A percentile compares a stretch with the other conserved stretches of the same genome.
phyloP scores from a whole-genome alignment of 2,888 invertebrate species.

The Lycaena phlaeas region DNA sequence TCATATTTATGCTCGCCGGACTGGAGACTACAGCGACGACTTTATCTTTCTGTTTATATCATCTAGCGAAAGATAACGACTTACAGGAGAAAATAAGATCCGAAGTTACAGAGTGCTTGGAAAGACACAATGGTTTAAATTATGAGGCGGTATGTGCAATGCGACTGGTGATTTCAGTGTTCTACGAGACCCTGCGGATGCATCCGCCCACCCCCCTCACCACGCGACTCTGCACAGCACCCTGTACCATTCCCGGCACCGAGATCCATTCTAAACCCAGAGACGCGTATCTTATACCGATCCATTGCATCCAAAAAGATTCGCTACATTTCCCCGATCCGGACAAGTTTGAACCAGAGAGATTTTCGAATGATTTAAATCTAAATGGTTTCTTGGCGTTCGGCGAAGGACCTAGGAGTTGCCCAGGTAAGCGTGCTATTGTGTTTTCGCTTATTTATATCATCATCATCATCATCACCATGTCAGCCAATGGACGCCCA shows the following conservation, averaged over 20 bases:
- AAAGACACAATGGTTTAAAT: constrained; percentile 39
- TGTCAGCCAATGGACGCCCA: too few relatives aligned
- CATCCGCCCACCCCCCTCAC: constrained; percentile 61
- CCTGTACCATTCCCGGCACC: constrained; percentile 42
- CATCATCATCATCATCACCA: too few relatives aligned
- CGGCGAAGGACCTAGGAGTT: constrained; percentile 60
- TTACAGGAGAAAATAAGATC: constrained; percentile 44
- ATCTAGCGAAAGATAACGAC: constrained; percentile 50
- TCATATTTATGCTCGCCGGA: constrained; percentile 67
- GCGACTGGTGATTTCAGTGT: constrained; percentile 41
- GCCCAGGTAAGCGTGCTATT: constrained; percentile 44
- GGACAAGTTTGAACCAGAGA: constrained; percentile 53
- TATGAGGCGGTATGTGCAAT: constrained; percentile 54
- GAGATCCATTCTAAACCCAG: constrained; percentile 41
- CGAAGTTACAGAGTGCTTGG: constrained; percentile 46
- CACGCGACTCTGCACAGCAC: constrained; percentile 51
- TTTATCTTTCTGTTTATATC: constrained; percentile 57
- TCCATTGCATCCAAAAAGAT: constrained; percentile 56
- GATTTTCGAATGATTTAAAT: constrained; percentile 44
- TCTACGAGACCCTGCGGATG: constrained; percentile 49
- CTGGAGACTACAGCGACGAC: constrained; percentile 59
- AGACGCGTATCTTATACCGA: constrained; percentile 52
- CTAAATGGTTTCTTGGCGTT: constrained; percentile 55
- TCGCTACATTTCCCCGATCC: constrained; percentile 48
- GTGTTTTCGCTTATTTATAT: too few relatives aligned